These are phyloP conservation scores for Dicrurus megarhynchus DNA, from an alignment of 2,113 vertebrate genomes.

Conservation along the genomic window DNA sequence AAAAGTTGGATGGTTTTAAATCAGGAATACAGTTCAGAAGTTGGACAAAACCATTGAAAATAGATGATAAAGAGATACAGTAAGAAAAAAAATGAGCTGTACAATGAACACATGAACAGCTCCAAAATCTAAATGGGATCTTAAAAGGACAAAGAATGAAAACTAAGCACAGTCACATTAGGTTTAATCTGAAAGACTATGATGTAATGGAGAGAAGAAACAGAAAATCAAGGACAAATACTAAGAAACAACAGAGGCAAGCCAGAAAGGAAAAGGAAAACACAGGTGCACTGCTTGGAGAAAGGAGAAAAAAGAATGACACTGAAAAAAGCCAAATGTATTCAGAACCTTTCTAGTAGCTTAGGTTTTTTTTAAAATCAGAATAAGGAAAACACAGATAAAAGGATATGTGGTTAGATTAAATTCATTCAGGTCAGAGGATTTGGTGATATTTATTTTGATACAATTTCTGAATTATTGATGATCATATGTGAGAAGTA, in stretches of 20 bases:
- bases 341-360: neutral
- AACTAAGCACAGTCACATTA: neutral
- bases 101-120: neutral
- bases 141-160: neutral
- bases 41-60: neutral
- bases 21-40: neutral
- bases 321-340: neutral
- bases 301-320: neutral
- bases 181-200: neutral
- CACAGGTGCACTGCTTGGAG: neutral
- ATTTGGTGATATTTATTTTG: neutral
- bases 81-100: neutral
- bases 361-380: neutral
- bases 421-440: neutral
- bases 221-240: neutral
- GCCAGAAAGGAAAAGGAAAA: neutral
- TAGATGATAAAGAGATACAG: rapidly evolving
- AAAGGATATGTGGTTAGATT: neutral
- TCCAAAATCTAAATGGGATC: neutral
- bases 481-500: neutral
- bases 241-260: neutral
- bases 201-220: neutral
- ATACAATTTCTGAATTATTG: neutral
- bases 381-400: neutral
- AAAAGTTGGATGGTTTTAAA: neutral